Base-by-base conservation (phyloP, 2,888 invertebrate genomes). In the Dolomedes plantarius region DNA sequence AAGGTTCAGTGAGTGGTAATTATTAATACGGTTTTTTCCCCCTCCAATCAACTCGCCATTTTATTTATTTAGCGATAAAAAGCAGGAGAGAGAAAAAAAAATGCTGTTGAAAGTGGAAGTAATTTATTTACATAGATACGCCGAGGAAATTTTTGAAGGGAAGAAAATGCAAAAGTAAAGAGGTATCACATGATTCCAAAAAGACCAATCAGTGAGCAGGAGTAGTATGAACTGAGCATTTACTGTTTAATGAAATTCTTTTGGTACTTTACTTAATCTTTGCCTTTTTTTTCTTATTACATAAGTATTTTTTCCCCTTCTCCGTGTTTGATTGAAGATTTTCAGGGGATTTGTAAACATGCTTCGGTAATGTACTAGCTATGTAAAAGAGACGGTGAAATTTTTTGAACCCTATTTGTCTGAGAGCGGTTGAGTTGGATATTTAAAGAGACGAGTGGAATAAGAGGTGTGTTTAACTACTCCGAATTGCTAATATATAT, bases 141-240 rank as follows among this genome's bases (percentile, higher is more conserved):
- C 13, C 16, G 19, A n/a, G 29, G 11, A 32, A 31, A 67, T 67
- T 67, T 67, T 67, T 67, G n/a, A 19, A 32, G 19, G 32, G 9
- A 31, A 32, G 27, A 67, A 46, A 46, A 46, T 16, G 46, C n/a
- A 16, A 16, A 7, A 16, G 5, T 32, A n/a, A 67, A 31, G 67
- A 67, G 67, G 5, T 9, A n/a, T 32, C 7, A 19, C 6, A 32
- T 32, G 19, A 28, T n/a, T 36, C 31, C 31, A 19, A 31, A n/a
- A 50, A 27, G 36, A 67, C 56, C 67, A 68, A 67, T 80, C 73
- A 67, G 67, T 72, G 69, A 31, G 0, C 50, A 36, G 41, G 68
- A 36, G 69, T n/a, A n/a, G n/a, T 67, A 67, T 50, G 19, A 32
- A 73, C 36, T 36, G 46, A 46, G 46, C n/a, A 46, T 46, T 46